Percentiles rank a stretch among this genome's conserved stretches.
Conservation (phyloP, 2,888 invertebrate genomes). For the Monopis laevigella region DNA sequence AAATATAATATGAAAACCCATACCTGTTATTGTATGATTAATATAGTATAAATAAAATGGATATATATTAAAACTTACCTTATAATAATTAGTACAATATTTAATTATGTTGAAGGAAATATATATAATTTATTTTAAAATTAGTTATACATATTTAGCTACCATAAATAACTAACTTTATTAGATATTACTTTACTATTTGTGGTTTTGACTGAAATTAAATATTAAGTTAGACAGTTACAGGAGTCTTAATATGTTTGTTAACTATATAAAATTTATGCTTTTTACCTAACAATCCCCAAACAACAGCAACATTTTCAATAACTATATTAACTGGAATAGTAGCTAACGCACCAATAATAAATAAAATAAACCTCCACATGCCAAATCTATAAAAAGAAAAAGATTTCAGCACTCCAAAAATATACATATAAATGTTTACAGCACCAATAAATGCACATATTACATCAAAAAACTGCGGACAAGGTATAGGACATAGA, state of each 20-base stretch:
- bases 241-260: constrained; percentile 82
- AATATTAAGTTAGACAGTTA: constrained; percentile 74
- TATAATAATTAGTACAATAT: too few species aligned
- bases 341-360: constrained; percentile 86
- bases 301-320: constrained; percentile 94
- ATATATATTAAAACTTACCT: too few species aligned
- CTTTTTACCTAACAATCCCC: constrained; percentile 94
- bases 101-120: too few species aligned
- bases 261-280: constrained; percentile 97
- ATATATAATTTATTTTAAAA: too few species aligned
- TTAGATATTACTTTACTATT: too few species aligned
- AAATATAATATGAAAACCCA: too few species aligned
- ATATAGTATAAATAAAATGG: too few species aligned
- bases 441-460: constrained; percentile 94
- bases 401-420: constrained; percentile 97
- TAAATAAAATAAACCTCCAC: constrained; percentile 79
- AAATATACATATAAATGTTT: constrained; percentile 97
- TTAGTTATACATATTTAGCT: too few species aligned
- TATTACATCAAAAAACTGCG: constrained; percentile 82
- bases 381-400: constrained; percentile 87
- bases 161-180: too few species aligned
- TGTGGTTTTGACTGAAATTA: too few species aligned
- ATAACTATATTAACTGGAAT: constrained; percentile 94
- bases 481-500: constrained; percentile 88
- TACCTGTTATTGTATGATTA: too few species aligned